Evolutionary conservation across 2,888 invertebrate species (phyloP).

Genomic region (Dryococelus australis): DNA sequence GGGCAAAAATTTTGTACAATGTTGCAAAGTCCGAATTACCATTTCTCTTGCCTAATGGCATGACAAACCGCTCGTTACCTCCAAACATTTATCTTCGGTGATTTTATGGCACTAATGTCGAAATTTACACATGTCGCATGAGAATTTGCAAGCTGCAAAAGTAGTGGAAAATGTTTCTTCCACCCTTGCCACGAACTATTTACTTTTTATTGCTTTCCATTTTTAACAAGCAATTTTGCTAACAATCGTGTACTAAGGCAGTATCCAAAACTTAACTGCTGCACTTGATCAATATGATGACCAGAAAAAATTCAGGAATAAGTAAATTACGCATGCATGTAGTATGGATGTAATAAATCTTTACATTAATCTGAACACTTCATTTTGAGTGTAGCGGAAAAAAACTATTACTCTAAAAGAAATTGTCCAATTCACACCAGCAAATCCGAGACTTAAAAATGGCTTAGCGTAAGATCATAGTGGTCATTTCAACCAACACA

Average conservation of each 20-base stretch:
- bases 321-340: neutral
- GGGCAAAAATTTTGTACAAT: neutral
- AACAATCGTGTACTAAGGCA: neutral
- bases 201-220: neutral
- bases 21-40: neutral
- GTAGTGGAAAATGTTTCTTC: neutral
- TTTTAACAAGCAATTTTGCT: conserved; percentile 1
- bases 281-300: neutral
- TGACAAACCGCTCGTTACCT: neutral
- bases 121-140: neutral
- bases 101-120: neutral
- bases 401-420: neutral
- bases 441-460: conserved; percentile 13
- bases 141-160: neutral
- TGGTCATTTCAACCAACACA: conserved; percentile 12
- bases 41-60: neutral
- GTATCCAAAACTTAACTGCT: conserved; percentile 12
- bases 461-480: conserved; percentile 12
- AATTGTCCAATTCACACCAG: conserved; percentile 9
- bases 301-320: neutral
- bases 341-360: neutral
- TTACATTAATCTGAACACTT: neutral
- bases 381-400: neutral
- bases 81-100: neutral
- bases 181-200: neutral